A percentile compares a stretch with the other conserved stretches of the same genome.
Evolutionary conservation across 2,888 invertebrate species (phyloP).

Genomic region (Plutella xylostella): DNA sequence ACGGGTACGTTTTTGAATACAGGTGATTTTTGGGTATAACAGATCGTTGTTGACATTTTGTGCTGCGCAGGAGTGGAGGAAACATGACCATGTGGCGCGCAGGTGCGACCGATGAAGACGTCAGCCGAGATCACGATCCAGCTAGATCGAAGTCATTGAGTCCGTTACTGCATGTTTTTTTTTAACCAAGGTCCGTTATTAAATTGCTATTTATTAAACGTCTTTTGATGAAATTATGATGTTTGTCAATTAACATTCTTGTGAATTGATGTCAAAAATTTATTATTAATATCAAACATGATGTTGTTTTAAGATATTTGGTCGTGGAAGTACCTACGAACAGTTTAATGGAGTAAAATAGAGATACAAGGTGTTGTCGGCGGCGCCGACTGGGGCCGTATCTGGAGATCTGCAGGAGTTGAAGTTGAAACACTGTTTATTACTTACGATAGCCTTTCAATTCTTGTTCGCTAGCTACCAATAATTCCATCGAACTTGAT

Average conservation of each 20-base stretch:
- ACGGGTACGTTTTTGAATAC: constrained; percentile 32
- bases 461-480: neutral
- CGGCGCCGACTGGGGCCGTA: neutral
- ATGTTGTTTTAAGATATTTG: too few species aligned
- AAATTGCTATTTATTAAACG: too few species aligned
- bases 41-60: constrained; percentile 3
- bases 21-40: constrained; percentile 18
- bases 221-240: too few species aligned
- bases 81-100: constrained; percentile 41
- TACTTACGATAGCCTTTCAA: neutral
- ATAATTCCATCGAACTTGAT: constrained; percentile 24
- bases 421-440: constrained; percentile 1
- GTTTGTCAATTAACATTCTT: too few species aligned
- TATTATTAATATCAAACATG: too few species aligned
- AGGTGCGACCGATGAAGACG: constrained; percentile 15
- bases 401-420: neutral
- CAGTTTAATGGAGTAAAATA: too few species aligned
- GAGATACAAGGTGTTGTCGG: neutral
- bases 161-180: too few species aligned
- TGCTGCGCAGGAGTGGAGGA: constrained; percentile 30
- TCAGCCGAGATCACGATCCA: constrained; percentile 2
- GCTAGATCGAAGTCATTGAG: too few species aligned
- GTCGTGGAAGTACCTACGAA: too few species aligned
- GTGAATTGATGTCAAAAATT: too few species aligned
- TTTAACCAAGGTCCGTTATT: too few species aligned